Conservation (phyloP, 2,888 invertebrate genomes). For the Iselma pallidipennis region DNA sequence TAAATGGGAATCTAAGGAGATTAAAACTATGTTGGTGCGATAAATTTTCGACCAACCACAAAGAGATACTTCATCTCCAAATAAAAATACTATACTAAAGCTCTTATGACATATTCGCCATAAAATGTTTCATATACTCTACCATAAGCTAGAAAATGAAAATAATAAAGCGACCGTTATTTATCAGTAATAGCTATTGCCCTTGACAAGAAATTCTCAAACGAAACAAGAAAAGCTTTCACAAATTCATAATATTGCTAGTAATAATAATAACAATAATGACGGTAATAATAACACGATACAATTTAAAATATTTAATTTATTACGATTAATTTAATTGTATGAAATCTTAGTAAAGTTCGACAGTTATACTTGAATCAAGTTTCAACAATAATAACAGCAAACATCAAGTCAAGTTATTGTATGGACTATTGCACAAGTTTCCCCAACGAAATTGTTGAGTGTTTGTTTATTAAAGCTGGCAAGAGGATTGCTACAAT, state of each 20-base stretch:
- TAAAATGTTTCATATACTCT: constrained; percentile 42
- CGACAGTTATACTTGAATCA: not conserved
- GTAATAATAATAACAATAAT: not conserved
- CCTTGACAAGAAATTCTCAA: not conserved
- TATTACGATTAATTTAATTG: not conserved
- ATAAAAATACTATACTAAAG: constrained; percentile 35
- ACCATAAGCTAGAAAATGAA: constrained; percentile 42
- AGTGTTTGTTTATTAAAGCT: not conserved
- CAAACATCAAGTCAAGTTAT: not conserved
- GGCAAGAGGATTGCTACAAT: not conserved
- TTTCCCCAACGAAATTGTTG: not conserved
- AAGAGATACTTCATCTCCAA: constrained; percentile 32
- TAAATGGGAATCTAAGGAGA: constrained; percentile 17
- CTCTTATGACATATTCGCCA: constrained; percentile 38
- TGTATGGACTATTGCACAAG: not conserved
- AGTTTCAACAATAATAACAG: not conserved
- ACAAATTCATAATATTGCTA: not conserved
- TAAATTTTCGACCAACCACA: constrained; percentile 36
- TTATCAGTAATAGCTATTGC: constrained; percentile 38
- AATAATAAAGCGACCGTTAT: constrained; percentile 43
- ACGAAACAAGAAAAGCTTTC: not conserved
- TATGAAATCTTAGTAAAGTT: not conserved
- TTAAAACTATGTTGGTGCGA: constrained; percentile 35
- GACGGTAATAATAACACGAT: not conserved
- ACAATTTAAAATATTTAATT: not conserved